Conservation (phyloP, 2,888 invertebrate species). For the Cephus sareptanus region DNA sequence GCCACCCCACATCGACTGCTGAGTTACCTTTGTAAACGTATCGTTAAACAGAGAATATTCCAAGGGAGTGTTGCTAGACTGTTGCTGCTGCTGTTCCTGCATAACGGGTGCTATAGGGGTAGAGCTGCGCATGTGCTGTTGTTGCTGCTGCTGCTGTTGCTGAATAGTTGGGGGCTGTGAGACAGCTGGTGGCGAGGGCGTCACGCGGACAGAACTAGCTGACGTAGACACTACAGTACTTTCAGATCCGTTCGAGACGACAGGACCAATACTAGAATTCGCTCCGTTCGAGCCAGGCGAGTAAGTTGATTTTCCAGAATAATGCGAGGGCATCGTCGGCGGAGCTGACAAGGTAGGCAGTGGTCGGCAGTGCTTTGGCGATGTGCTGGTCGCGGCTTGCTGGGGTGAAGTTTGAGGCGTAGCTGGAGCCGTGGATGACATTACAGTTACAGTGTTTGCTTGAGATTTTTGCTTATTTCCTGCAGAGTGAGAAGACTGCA, state of each 20-base stretch:
- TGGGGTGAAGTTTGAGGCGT: conserved; percentile 49
- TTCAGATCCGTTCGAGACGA: conserved; percentile 43
- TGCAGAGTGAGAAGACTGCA: conserved; percentile 48
- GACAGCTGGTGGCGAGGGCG: conserved; percentile 50
- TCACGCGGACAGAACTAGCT: conserved; percentile 50
- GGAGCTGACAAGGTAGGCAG: conserved; percentile 57
- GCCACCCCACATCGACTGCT: conserved; percentile 74
- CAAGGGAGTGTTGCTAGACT: conserved; percentile 69
- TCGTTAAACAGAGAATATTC: conserved; percentile 93
- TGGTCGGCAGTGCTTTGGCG: conserved; percentile 63
- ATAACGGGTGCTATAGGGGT: conserved; percentile 55
- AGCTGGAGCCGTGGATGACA: conserved; percentile 32
- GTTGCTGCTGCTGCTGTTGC: conserved; percentile 46
- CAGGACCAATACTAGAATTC: conserved; percentile 34
- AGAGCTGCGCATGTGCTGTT: conserved; percentile 46
- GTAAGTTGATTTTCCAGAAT: conserved; percentile 49
- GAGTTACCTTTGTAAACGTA: conserved; percentile 74
- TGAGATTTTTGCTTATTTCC: conserved; percentile 49
- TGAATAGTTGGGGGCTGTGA: conserved; percentile 35
- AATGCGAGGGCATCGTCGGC: conserved; percentile 52
- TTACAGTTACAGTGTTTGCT: conserved; percentile 35
- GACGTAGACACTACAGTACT: conserved; percentile 38
- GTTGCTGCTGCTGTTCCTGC: conserved; percentile 50
- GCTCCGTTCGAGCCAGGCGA: conserved; percentile 54
- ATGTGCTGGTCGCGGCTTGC: conserved; percentile 52